A percentile compares a stretch with the other conserved stretches of the same genome.
These are phyloP conservation scores for Cyclophora albipunctata DNA, from an alignment of 2,888 invertebrate species.

Conservation along the genomic window DNA sequence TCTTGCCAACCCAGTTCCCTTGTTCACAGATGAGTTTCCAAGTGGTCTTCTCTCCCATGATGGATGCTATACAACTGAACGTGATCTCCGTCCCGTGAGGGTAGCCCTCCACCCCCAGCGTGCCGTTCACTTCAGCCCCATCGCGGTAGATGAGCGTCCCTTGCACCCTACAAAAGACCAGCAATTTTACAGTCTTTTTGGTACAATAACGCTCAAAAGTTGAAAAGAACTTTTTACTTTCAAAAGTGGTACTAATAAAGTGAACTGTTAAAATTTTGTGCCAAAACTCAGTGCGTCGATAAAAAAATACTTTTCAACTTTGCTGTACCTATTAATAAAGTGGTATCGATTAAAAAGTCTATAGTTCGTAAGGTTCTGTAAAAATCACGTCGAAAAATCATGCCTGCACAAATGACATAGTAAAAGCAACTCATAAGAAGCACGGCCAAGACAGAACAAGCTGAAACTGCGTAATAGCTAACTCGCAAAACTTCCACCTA, in stretches of 20 bases:
- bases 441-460: conserved; percentile 69
- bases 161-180: conserved; percentile 74
- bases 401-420: conserved; percentile 7
- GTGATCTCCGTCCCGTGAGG: conserved; percentile 89
- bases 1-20: conserved; percentile 88
- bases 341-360: not conserved
- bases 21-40: conserved; percentile 91
- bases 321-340: not conserved
- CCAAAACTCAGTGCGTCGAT: no score
- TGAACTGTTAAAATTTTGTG: no score
- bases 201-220: not conserved
- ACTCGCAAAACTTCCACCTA: conserved; percentile 35
- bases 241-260: no score
- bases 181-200: not conserved
- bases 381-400: not conserved
- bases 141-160: conserved; percentile 86
- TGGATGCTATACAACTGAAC: conserved; percentile 87
- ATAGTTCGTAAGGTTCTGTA: not conserved
- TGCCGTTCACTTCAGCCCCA: conserved; percentile 79
- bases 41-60: conserved; percentile 86
- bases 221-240: not conserved
- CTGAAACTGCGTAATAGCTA: conserved; percentile 53
- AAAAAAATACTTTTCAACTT: not conserved
- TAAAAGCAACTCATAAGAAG: conserved; percentile 59
- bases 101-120: conserved; percentile 79